A percentile compares a stretch with the other conserved stretches of the same genome.
Conservation (phyloP, 1,140 invertebrate species). For the Drosophila rufa region DNA sequence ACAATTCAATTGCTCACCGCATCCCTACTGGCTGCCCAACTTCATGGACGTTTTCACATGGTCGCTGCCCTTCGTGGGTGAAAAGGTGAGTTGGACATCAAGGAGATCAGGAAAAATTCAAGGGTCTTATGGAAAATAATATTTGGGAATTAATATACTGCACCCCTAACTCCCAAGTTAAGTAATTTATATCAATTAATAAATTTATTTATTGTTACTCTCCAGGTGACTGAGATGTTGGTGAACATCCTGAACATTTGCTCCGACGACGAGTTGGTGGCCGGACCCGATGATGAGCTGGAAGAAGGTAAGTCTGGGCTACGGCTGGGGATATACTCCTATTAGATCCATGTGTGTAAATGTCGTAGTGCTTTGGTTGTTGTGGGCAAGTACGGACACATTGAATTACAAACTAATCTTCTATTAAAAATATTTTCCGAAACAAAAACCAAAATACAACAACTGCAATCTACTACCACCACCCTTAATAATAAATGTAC, state of each 20-base stretch:
- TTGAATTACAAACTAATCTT: slow-evolving; percentile 63
- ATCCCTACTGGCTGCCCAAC: slow-evolving; percentile 99
- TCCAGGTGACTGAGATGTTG: slow-evolving; percentile 98
- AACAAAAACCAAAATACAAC: slow-evolving; percentile 46
- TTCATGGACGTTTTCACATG: slow-evolving; percentile 99
- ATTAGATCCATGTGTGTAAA: slow-evolving; percentile 33
- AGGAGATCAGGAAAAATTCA: no score
- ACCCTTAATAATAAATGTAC: slow-evolving; percentile 41
- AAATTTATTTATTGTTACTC: not conserved
- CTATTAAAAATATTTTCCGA: slow-evolving; percentile 73
- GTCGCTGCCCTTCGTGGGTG: slow-evolving; percentile 99
- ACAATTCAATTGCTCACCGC: slow-evolving; percentile 99
- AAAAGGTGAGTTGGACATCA: slow-evolving; percentile 90
- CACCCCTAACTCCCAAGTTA: no score
- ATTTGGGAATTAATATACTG: no score
- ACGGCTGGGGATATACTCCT: not conserved
- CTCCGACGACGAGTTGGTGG: slow-evolving; percentile 99
- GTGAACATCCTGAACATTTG: slow-evolving; percentile 99
- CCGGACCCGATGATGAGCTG: slow-evolving; percentile 97
- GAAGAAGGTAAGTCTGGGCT: slow-evolving; percentile 93
- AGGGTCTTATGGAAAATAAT: no score
- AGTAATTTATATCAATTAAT: no score
- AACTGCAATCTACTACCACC: slow-evolving; percentile 58
- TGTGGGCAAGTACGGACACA: slow-evolving; percentile 47
- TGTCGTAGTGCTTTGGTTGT: slow-evolving; percentile 67